Evolutionary conservation across 2,113 vertebrate species (phyloP).

Genomic region (Gavialis gangeticus): DNA sequence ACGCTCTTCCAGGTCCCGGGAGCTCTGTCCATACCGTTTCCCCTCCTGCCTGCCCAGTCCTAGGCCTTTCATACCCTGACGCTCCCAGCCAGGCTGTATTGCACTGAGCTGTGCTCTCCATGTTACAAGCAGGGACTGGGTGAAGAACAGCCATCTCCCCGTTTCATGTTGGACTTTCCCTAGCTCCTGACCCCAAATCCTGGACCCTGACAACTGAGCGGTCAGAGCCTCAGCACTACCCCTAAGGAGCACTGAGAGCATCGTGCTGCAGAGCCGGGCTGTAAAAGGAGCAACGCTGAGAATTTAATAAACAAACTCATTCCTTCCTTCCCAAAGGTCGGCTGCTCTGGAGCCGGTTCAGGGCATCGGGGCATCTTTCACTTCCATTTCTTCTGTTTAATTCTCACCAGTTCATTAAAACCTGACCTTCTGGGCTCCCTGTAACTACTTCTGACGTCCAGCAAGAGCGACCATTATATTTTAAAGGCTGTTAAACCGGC

Average conservation of each 20-base stretch:
- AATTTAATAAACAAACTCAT: background rate
- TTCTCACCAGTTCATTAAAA: slow-evolving; percentile 80
- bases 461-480: slow-evolving; percentile 54
- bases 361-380: slow-evolving; percentile 40
- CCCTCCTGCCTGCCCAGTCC: background rate
- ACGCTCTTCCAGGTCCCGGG: background rate
- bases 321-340: slow-evolving; percentile 69
- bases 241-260: background rate
- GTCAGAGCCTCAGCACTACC: background rate
- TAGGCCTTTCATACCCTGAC: background rate
- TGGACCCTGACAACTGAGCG: accelerated
- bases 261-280: background rate
- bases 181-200: accelerated
- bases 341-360: slow-evolving; percentile 24
- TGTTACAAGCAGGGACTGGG: background rate
- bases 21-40: too few relatives aligned
- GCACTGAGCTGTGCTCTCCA: accelerated
- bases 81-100: background rate
- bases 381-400: slow-evolving; percentile 67
- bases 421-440: slow-evolving; percentile 70
- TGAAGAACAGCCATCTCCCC: accelerated
- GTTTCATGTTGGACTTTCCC: accelerated
- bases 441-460: slow-evolving; percentile 35
- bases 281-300: background rate
- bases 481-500: slow-evolving; percentile 67